Evolutionary conservation across 2,113 vertebrate species (phyloP).

Genomic region (Mixornis gularis): DNA sequence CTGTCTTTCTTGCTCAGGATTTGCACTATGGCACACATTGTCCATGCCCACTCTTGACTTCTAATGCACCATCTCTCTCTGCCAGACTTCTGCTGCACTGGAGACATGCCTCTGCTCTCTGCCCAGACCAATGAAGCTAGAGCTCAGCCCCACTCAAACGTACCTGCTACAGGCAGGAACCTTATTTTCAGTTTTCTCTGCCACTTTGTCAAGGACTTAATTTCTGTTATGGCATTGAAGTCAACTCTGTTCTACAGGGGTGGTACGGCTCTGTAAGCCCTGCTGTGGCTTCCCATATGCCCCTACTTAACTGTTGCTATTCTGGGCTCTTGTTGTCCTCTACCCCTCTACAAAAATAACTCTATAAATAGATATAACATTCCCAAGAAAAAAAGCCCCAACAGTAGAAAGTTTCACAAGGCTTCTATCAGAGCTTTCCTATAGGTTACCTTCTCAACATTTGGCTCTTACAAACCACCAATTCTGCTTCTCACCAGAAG

Average conservation of each 20-base stretch:
- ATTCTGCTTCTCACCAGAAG: neutral
- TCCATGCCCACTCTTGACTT: too few relatives aligned
- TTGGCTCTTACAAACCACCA: neutral
- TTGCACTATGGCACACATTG: rapidly evolving
- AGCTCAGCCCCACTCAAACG: rapidly evolving
- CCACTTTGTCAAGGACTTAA: neutral
- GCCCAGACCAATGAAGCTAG: neutral
- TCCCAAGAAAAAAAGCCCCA: neutral
- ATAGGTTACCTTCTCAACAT: neutral
- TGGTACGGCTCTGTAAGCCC: neutral
- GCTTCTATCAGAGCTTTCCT: neutral
- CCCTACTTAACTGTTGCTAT: neutral
- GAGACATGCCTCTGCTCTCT: neutral
- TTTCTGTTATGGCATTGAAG: neutral
- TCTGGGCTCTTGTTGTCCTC: neutral
- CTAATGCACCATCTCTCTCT: neutral
- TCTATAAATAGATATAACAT: neutral
- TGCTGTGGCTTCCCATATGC: neutral
- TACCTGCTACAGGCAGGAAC: neutral
- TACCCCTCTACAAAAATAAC: neutral
- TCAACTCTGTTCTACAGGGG: neutral
- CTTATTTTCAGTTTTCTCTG: neutral
- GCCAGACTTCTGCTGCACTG: neutral
- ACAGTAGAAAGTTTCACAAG: neutral
- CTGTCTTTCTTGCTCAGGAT: neutral